Evolutionary conservation across 2,888 invertebrate species (phyloP).

Genomic region (Euzetes globulus): DNA sequence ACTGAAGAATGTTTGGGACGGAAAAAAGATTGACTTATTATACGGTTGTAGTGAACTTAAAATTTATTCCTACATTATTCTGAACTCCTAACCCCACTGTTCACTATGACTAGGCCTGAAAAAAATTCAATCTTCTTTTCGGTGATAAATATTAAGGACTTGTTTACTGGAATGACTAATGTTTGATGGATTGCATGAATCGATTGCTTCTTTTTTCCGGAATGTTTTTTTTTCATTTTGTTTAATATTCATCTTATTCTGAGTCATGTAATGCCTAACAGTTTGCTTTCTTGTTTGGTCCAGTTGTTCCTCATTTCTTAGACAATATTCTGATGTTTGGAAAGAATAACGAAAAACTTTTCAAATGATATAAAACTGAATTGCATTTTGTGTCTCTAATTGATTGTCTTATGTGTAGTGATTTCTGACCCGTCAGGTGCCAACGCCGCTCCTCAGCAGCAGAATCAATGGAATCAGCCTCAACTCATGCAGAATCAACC

Average conservation of each 20-base stretch:
- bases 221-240: no score
- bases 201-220: no score
- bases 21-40: neutral
- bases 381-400: neutral
- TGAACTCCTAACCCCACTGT: neutral
- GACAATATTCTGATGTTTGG: no score
- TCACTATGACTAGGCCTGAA: neutral
- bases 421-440: slow-evolving; percentile 13
- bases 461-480: slow-evolving; percentile 1
- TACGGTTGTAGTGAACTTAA: neutral
- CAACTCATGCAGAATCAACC: neutral
- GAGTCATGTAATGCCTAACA: no score
- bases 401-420: slow-evolving; percentile 17
- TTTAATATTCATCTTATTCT: no score
- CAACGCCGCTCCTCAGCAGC: neutral
- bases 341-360: no score
- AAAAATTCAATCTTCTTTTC: neutral
- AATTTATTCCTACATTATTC: no score
- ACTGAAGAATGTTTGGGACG: no score
- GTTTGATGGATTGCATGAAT: no score
- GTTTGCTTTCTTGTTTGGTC: no score
- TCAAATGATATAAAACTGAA: neutral
- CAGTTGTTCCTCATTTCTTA: no score
- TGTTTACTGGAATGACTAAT: no score
- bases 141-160: neutral